Percentiles rank a stretch among this genome's conserved stretches.
phyloP scores from a whole-genome alignment of 2,888 invertebrate species.

The Hanleya hanleyi region DNA sequence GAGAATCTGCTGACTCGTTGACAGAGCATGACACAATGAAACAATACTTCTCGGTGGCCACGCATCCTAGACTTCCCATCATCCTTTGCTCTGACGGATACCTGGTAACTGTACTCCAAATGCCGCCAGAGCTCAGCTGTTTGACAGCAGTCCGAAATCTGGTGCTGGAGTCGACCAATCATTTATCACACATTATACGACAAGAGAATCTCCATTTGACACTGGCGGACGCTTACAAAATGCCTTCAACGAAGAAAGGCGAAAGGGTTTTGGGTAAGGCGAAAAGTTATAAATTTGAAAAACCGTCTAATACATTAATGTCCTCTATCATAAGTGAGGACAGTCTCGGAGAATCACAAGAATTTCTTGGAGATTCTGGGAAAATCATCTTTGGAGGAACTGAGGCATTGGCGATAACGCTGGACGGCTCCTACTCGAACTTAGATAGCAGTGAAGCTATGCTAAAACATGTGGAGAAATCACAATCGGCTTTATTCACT shows the following conservation, averaged over 20 bases:
- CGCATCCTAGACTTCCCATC: slow-evolving; percentile 67
- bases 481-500: slow-evolving; percentile 50
- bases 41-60: slow-evolving; percentile 66
- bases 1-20: neutral
- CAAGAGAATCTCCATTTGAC: slow-evolving; percentile 57
- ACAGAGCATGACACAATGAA: slow-evolving; percentile 38
- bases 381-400: slow-evolving; percentile 67
- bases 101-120: slow-evolving; percentile 65
- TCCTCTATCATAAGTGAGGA: neutral
- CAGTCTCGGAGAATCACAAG: neutral
- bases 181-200: slow-evolving; percentile 46
- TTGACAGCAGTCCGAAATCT: slow-evolving; percentile 60
- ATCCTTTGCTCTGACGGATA: slow-evolving; percentile 71
- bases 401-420: slow-evolving; percentile 43
- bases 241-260: slow-evolving; percentile 30
- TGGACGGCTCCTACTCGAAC: slow-evolving; percentile 37
- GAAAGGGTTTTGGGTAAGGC: neutral
- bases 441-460: slow-evolving; percentile 47
- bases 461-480: slow-evolving; percentile 51
- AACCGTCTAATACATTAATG: neutral
- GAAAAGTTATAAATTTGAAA: neutral
- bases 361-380: slow-evolving; percentile 45
- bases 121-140: slow-evolving; percentile 58
- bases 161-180: slow-evolving; percentile 53
- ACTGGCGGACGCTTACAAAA: slow-evolving; percentile 55